phyloP scores from a whole-genome alignment of 1,140 invertebrate species.

The Neodiprion pinetum region DNA sequence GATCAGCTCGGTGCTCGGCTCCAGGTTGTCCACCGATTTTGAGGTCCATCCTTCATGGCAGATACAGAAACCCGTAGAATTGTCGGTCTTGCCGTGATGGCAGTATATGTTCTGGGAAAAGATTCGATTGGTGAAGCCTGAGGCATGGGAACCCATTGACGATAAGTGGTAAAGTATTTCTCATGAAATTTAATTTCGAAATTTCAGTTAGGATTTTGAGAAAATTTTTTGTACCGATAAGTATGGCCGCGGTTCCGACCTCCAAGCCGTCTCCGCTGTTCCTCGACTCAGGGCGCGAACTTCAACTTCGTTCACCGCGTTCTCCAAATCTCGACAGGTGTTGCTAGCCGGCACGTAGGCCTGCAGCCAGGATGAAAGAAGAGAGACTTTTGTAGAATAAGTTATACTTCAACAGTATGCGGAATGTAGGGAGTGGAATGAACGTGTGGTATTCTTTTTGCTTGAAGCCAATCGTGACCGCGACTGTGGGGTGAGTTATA shows the following conservation, averaged over 20 bases:
- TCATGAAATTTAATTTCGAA: neutral
- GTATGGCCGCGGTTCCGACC: conserved; percentile 22
- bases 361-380: conserved; percentile 17
- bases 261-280: conserved; percentile 26
- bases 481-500: no score
- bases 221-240: conserved; percentile 16
- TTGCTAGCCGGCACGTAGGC: conserved; percentile 38
- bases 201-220: neutral
- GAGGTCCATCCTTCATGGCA: conserved; percentile 40
- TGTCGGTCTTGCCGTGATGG: conserved; percentile 34
- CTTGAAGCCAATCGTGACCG: conserved; percentile 11
- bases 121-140: neutral
- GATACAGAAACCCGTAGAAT: conserved; percentile 29
- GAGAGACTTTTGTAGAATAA: neutral
- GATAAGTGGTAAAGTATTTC: conserved; percentile 8
- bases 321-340: conserved; percentile 36
- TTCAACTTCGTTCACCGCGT: conserved; percentile 33
- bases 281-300: conserved; percentile 27
- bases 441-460: neutral
- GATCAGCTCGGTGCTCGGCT: conserved; percentile 27
- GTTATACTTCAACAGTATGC: neutral
- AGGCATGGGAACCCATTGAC: neutral
- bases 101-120: conserved; percentile 31
- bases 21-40: conserved; percentile 24
- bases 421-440: neutral